A percentile compares a stretch with the other conserved stretches of the same genome.
phyloP scores from a whole-genome alignment of 2,113 vertebrate species.

The Zapornia atra region DNA sequence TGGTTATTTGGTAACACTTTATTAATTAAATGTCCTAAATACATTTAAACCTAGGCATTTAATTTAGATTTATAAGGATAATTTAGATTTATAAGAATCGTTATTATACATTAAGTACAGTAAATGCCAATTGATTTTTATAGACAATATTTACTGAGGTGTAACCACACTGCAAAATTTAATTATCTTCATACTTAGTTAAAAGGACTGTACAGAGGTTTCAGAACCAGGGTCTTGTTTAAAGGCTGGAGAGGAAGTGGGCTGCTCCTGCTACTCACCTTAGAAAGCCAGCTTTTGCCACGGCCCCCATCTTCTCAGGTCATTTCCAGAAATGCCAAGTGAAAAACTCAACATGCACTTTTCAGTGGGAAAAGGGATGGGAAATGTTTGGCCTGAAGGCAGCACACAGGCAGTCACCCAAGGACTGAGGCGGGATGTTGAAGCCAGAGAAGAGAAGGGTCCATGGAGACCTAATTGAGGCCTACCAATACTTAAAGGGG shows the following conservation, averaged over 20 bases:
- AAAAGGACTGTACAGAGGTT: background rate
- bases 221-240: background rate
- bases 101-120: slow-evolving; percentile 74
- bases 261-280: background rate
- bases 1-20: slow-evolving; percentile 67
- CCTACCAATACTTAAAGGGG: too few species aligned
- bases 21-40: slow-evolving; percentile 74
- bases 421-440: background rate
- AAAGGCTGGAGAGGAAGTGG: background rate
- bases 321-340: background rate
- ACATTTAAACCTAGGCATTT: slow-evolving; percentile 70
- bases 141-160: slow-evolving; percentile 73
- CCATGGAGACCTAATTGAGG: too few species aligned
- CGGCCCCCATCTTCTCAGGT: background rate
- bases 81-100: slow-evolving; percentile 75
- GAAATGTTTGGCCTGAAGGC: background rate
- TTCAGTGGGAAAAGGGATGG: background rate
- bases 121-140: slow-evolving; percentile 75
- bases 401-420: fast-evolving
- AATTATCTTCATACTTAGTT: slow-evolving; percentile 60
- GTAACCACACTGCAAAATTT: slow-evolving; percentile 59
- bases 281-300: background rate
- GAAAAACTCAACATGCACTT: background rate
- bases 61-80: slow-evolving; percentile 78
- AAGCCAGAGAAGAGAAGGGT: too few species aligned